phyloP scores from a whole-genome alignment of 2,888 invertebrate species.

The Malthinus flaveolus region DNA sequence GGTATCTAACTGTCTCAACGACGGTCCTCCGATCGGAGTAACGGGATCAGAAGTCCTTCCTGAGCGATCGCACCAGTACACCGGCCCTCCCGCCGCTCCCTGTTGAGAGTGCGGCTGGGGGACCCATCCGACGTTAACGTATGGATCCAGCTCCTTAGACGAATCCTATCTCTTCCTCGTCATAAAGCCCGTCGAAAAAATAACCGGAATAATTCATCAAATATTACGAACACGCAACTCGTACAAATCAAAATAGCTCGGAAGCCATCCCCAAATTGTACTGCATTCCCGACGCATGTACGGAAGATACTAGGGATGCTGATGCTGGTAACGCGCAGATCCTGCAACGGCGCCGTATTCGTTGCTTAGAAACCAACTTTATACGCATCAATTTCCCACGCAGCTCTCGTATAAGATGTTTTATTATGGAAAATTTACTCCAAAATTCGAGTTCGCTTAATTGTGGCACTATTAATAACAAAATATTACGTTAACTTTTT shows the following conservation, averaged over 20 bases:
- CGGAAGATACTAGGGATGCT: conserved; percentile 27
- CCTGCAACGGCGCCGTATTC: conserved; percentile 37
- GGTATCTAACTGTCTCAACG: conserved; percentile 56
- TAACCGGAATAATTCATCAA: no score
- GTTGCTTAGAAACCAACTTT: conserved; percentile 40
- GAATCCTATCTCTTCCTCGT: conserved; percentile 31
- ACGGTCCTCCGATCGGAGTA: conserved; percentile 55
- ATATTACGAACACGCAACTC: no score
- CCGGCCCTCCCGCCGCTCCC: conserved; percentile 44
- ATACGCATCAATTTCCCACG: conserved; percentile 27
- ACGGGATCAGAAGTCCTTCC: conserved; percentile 58
- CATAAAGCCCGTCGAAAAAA: conserved; percentile 5
- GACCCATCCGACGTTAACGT: conserved; percentile 55
- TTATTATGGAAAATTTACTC: background rate
- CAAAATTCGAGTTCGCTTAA: no score
- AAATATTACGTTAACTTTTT: no score
- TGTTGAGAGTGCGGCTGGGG: conserved; percentile 45
- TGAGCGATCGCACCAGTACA: conserved; percentile 50
- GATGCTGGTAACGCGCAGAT: conserved; percentile 35
- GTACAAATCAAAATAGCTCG: background rate
- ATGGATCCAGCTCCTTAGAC: conserved; percentile 55
- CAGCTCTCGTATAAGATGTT: conserved; percentile 7
- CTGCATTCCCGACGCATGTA: conserved; percentile 34
- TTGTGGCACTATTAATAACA: no score
- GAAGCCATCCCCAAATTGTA: conserved; percentile 33